Evolutionary conservation across 2,113 vertebrate species (phyloP), one percentile per base, ranked within the genome.

Genomic region (Scomber japonicus): DNA sequence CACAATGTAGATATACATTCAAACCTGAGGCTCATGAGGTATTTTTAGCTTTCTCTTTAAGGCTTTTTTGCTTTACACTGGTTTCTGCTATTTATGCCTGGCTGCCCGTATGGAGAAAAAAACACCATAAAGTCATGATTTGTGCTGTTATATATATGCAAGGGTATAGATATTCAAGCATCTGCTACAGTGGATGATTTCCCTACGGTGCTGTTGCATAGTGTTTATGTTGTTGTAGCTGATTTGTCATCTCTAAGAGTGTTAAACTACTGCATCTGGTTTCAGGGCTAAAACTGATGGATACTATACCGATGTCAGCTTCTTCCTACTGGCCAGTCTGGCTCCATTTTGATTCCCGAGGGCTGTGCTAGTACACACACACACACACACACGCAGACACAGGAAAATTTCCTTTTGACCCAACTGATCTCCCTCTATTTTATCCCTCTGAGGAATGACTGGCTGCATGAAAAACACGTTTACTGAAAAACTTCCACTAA

Each of bases 241-340:
- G 69, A 53, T 85, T 83, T 84, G 63, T 50, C 56, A 1, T 86
- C 77, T 85, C 63, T 53, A 72, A 21, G 80, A 55, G 72, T 55
- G 75, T 73, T 89, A 78, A 86, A 67, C 78, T 71, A 70, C 87
- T 75, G 57, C 57, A n/a, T 81, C 75, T 86, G 64, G 60, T 87
- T 80, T 73, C 24, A 64, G 78, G 72, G 80, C 67, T 49, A 60
- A 71, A 75, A 40, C 68, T 75, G 71, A 73, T 59, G 75, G 65
- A 81, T 71, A 78, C 77, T 65, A 46, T 40, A 76, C 83, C 84
- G 85, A 88, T 89, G 88, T 80, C 79, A 83, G 84, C 78, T 75
- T 65, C 64, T 82, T 83, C 82, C 82, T 67, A 69, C 73, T 81
- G 82, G 53, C 24, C 81, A 49, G 75, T 40, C 75, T 69, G 65